A percentile compares a stretch with the other conserved stretches of the same genome.
These are phyloP conservation scores for Lateolabrax maculatus DNA, from an alignment of 2,797 vertebrate species.

Conservation along the genomic window DNA sequence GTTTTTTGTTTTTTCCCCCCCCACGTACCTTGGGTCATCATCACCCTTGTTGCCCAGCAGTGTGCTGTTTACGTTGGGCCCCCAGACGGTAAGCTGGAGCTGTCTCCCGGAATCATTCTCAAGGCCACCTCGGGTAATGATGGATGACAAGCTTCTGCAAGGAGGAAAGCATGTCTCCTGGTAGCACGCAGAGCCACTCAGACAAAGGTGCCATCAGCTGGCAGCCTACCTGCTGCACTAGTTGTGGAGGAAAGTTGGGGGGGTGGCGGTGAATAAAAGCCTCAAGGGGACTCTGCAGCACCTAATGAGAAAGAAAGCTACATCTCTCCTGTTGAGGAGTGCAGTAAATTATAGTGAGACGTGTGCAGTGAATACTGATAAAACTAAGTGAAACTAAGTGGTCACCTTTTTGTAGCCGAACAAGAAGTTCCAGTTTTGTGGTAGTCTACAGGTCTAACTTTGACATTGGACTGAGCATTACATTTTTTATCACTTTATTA, in stretches of 20 bases:
- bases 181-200: conserved; percentile 54
- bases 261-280: conserved; percentile 32
- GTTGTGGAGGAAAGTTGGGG: conserved; percentile 12
- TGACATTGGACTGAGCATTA: conserved; percentile 30
- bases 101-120: conserved; percentile 76
- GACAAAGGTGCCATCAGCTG: conserved; percentile 63
- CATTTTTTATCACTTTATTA: conserved; percentile 23
- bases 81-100: conserved; percentile 65
- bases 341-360: conserved; percentile 53
- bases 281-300: conserved; percentile 37
- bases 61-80: conserved; percentile 66
- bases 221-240: conserved; percentile 45
- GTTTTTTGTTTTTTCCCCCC: conserved; percentile 1
- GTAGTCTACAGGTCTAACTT: conserved; percentile 5
- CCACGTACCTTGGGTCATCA: conserved; percentile 60
- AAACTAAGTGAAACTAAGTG: conserved; percentile 16
- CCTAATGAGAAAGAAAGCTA: conserved; percentile 52
- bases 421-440: conserved; percentile 19
- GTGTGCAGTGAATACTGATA: conserved; percentile 34
- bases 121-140: conserved; percentile 72
- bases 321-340: conserved; percentile 34
- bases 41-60: conserved; percentile 64
- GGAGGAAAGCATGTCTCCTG: conserved; percentile 64
- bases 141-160: conserved; percentile 75
- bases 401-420: conserved; percentile 45